phyloP scores from a whole-genome alignment of 2,797 vertebrate species.

The Cirrhinus molitorella region DNA sequence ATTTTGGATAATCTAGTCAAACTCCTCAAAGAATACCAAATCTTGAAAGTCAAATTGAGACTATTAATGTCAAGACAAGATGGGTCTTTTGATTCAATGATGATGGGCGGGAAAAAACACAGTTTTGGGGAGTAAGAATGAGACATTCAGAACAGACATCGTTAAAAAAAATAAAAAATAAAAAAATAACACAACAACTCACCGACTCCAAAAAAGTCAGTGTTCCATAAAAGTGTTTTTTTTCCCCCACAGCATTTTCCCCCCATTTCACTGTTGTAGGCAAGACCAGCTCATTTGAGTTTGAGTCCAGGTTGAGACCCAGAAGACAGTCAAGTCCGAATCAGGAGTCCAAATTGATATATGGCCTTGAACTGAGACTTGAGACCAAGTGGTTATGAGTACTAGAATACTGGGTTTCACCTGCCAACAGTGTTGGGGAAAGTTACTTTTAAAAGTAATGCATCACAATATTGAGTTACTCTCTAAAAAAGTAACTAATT shows the following conservation, averaged over 20 bases:
- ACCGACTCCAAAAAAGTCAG: background rate
- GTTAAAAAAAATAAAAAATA: too few species aligned
- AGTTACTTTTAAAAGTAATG: too few species aligned
- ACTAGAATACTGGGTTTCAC: background rate
- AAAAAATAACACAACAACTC: too few species aligned
- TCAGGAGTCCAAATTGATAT: background rate
- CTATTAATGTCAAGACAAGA: constrained; percentile 12
- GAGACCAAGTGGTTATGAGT: background rate
- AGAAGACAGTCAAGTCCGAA: background rate
- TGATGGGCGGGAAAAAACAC: background rate
- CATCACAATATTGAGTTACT: too few species aligned
- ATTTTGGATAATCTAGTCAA: constrained; percentile 19
- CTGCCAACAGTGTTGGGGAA: too few species aligned
- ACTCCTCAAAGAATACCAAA: constrained; percentile 2
- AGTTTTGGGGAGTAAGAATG: background rate
- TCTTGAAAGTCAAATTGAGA: constrained; percentile 39
- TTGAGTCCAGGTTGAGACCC: background rate
- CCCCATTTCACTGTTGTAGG: background rate
- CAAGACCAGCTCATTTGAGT: background rate
- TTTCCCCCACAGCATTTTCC: background rate
- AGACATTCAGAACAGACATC: background rate
- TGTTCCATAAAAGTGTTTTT: background rate
- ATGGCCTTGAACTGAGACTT: background rate
- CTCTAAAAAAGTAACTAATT: too few species aligned
- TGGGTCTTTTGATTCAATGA: background rate